These are phyloP conservation scores for Bombus turneri DNA, from an alignment of 1,140 invertebrate species.

Conservation along the genomic window DNA sequence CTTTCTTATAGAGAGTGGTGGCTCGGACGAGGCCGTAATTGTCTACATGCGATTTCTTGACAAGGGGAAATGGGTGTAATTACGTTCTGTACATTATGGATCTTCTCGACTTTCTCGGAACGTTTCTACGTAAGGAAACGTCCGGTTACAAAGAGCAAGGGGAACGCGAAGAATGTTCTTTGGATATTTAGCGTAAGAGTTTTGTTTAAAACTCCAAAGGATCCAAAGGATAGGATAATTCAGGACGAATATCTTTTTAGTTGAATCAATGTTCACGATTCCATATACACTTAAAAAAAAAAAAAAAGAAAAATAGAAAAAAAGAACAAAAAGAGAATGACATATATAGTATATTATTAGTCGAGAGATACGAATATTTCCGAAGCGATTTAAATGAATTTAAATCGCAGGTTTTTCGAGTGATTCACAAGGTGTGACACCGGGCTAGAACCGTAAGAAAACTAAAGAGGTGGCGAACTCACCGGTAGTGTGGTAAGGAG, in stretches of 20 bases:
- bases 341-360: neutral
- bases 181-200: neutral
- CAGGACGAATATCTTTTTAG: neutral
- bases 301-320: neutral
- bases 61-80: conserved; percentile 17
- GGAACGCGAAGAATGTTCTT: neutral
- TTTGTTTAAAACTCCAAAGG: neutral
- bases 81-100: conserved; percentile 9
- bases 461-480: conserved; percentile 79
- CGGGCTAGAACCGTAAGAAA: conserved; percentile 35
- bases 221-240: neutral
- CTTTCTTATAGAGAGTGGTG: neutral
- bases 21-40: neutral
- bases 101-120: conserved; percentile 21
- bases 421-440: neutral
- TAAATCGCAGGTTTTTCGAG: neutral
- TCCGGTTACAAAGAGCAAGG: neutral
- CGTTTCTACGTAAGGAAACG: neutral
- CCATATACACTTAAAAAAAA: neutral
- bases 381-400: too few relatives aligned
- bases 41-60: neutral
- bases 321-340: neutral
- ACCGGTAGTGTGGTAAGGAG: conserved; percentile 87
- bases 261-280: neutral
- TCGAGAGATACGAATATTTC: neutral